These are phyloP conservation scores for Pseudochirops corinnae DNA, from an alignment of 2,797 vertebrate species.

Conservation along the genomic window DNA sequence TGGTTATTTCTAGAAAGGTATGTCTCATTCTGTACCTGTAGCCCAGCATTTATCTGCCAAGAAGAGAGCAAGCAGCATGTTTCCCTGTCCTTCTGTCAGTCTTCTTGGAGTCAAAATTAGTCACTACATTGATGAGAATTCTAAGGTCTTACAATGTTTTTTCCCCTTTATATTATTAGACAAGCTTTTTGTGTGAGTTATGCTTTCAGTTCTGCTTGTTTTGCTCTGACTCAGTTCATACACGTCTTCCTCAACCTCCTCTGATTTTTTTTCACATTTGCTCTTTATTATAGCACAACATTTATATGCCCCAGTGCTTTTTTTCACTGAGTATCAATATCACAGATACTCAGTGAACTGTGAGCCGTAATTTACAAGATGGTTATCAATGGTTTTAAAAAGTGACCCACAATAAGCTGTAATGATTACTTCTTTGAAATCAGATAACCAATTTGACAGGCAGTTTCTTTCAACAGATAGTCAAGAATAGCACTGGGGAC, in stretches of 20 bases:
- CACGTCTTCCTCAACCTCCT: neutral
- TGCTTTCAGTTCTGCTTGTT: neutral
- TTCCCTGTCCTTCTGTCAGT: neutral
- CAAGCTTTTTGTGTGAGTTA: neutral
- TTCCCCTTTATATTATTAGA: neutral
- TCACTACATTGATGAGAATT: neutral
- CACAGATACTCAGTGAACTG: constrained; percentile 63
- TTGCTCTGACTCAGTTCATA: neutral
- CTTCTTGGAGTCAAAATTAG: neutral
- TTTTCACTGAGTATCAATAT: constrained; percentile 70
- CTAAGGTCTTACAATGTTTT: neutral
- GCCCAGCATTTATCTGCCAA: neutral
- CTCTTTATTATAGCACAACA: neutral
- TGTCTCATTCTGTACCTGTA: neutral
- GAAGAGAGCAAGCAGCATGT: neutral
- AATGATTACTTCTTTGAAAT: constrained; percentile 63
- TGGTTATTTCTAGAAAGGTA: neutral
- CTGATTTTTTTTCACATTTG: neutral
- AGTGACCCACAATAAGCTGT: constrained; percentile 53
- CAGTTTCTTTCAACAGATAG: neutral
- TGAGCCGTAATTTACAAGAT: constrained; percentile 63
- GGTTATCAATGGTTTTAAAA: constrained; percentile 53
- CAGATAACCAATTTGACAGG: constrained; percentile 48
- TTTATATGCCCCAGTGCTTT: constrained; percentile 14
- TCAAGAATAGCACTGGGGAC: constrained; percentile 27